A percentile compares a stretch with the other conserved stretches of the same genome.
Evolutionary conservation across 2,113 vertebrate species (phyloP).

Genomic region (Enhydra lutris): DNA sequence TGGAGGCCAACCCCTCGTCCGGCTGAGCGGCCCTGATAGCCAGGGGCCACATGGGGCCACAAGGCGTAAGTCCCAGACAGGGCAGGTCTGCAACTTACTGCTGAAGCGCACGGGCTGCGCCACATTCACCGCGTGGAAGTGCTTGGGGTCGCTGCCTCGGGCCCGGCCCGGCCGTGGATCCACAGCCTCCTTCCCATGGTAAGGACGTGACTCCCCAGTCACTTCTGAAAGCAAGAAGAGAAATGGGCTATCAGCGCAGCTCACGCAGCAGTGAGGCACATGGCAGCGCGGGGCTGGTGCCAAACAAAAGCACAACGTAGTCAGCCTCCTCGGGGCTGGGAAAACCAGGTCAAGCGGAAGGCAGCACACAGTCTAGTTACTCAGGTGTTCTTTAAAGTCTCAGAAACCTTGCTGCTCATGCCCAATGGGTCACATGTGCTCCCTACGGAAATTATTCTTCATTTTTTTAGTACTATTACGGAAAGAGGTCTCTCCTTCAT

Average conservation of each 20-base stretch:
- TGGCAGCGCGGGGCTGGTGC: fast-evolving
- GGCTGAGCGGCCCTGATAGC: not conserved
- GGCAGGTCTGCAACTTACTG: conserved; percentile 91
- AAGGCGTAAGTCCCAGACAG: not conserved
- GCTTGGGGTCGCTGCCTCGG: conserved; percentile 81
- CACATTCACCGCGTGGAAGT: conserved; percentile 85
- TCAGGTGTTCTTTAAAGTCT: not conserved
- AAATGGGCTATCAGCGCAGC: not conserved
- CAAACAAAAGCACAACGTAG: fast-evolving
- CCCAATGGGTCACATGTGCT: not conserved
- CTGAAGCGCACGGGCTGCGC: conserved; percentile 96
- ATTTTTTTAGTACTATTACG: not conserved
- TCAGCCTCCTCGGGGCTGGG: too few relatives aligned
- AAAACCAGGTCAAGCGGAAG: not conserved
- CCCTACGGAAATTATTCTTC: not conserved
- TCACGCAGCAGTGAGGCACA: fast-evolving
- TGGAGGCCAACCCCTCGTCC: not conserved
- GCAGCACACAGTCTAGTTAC: not conserved
- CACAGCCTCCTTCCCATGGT: conserved; percentile 88
- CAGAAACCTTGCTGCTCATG: fast-evolving
- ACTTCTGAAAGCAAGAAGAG: conserved; percentile 81
- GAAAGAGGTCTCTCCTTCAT: not conserved
- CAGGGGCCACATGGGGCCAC: fast-evolving
- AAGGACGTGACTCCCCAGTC: conserved; percentile 88
- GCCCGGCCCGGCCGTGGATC: conserved; percentile 80